phyloP scores from a whole-genome alignment of 2,113 vertebrate species.

The Nannospalax galili region DNA sequence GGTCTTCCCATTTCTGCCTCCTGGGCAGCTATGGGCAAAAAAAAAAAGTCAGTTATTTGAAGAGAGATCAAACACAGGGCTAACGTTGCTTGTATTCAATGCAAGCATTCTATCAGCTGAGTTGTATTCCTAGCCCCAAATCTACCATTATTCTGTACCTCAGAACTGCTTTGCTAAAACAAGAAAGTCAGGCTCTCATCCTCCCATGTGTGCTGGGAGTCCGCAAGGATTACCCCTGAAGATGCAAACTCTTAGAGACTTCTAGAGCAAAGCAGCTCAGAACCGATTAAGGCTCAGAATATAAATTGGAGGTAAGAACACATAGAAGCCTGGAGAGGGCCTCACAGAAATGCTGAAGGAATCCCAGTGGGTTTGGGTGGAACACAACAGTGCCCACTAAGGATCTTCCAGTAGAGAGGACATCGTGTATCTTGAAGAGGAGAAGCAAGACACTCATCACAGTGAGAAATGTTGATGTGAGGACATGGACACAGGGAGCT shows the following conservation, averaged over 20 bases:
- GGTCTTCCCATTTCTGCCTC: neutral
- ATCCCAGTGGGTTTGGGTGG: neutral
- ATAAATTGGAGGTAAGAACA: neutral
- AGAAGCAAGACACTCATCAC: neutral
- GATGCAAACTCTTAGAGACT: neutral
- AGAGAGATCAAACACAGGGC: neutral
- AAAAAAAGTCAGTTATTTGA: too few relatives aligned
- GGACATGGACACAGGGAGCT: neutral
- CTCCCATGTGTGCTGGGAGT: neutral
- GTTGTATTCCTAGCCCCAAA: neutral
- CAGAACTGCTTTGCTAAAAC: neutral
- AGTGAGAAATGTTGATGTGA: neutral
- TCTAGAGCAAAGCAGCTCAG: too few relatives aligned
- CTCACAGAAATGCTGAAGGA: neutral
- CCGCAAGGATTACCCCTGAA: neutral
- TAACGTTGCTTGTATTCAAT: neutral
- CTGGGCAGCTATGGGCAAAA: too few relatives aligned
- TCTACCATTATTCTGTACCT: neutral
- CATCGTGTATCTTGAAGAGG: neutral
- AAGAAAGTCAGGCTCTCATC: neutral
- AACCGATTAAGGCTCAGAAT: too few relatives aligned
- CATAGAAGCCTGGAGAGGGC: neutral
- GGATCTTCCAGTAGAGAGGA: neutral
- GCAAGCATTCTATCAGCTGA: too few relatives aligned
- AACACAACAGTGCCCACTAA: neutral